Percentiles rank a stretch among this genome's conserved stretches.
Evolutionary conservation across 2,113 vertebrate species (phyloP).

Genomic region (Opisthocomus hoazin): DNA sequence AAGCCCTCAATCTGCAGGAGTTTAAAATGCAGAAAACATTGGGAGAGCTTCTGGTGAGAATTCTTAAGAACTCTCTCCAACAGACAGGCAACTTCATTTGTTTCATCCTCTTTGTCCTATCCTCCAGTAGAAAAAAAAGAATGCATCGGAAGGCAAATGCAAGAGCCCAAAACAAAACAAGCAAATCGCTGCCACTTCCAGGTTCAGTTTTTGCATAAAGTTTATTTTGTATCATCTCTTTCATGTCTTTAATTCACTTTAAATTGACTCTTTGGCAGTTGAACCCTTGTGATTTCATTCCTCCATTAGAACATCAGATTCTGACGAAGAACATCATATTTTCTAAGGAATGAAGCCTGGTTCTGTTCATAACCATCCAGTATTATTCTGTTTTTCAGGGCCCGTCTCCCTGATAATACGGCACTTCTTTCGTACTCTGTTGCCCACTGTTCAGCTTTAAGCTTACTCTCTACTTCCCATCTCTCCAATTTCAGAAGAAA

Average conservation of each 20-base stretch:
- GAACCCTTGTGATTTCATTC: not conserved
- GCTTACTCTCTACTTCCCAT: not conserved
- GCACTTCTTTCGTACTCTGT: not conserved
- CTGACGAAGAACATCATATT: not conserved
- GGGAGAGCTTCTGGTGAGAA: not conserved
- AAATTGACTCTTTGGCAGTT: not conserved
- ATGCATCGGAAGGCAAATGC: not conserved
- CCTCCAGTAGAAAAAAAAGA: not conserved
- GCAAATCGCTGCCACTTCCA: not conserved
- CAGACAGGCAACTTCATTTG: not conserved
- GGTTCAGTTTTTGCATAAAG: not conserved
- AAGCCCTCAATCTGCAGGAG: not conserved
- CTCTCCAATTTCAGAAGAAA: not conserved
- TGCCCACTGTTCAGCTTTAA: not conserved
- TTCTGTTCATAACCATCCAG: not conserved
- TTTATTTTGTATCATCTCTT: not conserved
- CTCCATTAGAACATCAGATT: not conserved
- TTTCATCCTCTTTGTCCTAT: not conserved
- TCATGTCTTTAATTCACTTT: not conserved
- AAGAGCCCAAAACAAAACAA: not conserved
- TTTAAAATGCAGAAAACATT: not conserved
- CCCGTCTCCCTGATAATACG: not conserved
- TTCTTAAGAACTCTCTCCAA: not conserved
- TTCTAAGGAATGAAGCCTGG: not conserved
- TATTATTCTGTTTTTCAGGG: not conserved